Evolutionary conservation across 2,797 vertebrate genomes (phyloP).

Genomic region (Eutrigla gurnardus): DNA sequence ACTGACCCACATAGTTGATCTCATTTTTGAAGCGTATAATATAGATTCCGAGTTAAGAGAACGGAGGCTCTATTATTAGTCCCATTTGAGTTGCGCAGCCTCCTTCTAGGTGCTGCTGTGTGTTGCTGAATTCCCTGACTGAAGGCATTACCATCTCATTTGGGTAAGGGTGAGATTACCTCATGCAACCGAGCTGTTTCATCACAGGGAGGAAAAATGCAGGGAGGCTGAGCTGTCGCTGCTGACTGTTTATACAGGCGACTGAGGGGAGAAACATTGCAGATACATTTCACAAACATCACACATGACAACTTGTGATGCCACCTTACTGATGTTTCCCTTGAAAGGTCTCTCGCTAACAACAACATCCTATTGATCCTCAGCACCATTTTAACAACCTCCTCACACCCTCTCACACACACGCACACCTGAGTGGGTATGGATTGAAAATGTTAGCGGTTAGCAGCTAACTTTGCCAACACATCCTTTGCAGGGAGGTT

Average conservation of each 20-base stretch:
- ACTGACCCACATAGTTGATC: conserved; percentile 87
- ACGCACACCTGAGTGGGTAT: conserved; percentile 69
- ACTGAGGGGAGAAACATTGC: conserved; percentile 59
- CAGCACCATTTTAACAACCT: conserved; percentile 76
- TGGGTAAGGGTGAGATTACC: conserved; percentile 78
- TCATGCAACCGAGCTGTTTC: conserved; percentile 76
- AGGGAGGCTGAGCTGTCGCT: conserved; percentile 58
- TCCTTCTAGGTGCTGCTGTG: conserved; percentile 71
- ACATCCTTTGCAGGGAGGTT: conserved; percentile 25
- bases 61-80: conserved; percentile 79
- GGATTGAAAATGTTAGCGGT: conserved; percentile 72
- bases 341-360: conserved; percentile 74
- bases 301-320: conserved; percentile 81
- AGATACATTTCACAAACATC: conserved; percentile 75
- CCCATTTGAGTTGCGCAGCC: conserved; percentile 67
- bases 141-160: conserved; percentile 82
- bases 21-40: conserved; percentile 75
- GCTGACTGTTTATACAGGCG: conserved; percentile 66
- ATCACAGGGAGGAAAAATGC: conserved; percentile 60
- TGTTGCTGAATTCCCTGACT: conserved; percentile 77
- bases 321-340: conserved; percentile 77
- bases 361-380: conserved; percentile 80
- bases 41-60: conserved; percentile 72
- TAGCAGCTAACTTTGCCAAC: conserved; percentile 58
- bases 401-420: conserved; percentile 66